Base-by-base conservation (phyloP, 2,113 vertebrate genomes). In the Proterorhinus semilunaris region DNA sequence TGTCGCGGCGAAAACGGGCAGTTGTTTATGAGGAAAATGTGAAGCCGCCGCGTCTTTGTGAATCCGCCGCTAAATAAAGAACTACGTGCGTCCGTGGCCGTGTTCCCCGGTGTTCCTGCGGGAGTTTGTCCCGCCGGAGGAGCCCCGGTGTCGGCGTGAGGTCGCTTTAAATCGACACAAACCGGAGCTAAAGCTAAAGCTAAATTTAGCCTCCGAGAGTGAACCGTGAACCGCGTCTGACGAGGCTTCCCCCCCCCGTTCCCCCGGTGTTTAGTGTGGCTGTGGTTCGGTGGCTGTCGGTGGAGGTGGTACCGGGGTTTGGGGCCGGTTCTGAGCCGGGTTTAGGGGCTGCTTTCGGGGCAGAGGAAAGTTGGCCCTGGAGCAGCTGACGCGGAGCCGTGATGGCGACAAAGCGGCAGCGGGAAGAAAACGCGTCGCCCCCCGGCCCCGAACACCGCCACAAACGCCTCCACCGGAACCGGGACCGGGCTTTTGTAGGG, bases 11-110 rank as follows among this genome's bases (percentile, higher is more conserved):
- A 94, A 92, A 92, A 36, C 27, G 27, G 90, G 92, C 90, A 90
- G 86, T 87, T 78, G 87, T 92, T 90, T 89, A 78, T 84, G 86
- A 83, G 89, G 27, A 85, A 85, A 86, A 90, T 87, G 87, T 87
- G 83, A 81, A 85, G 76, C 75, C 78, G 54, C 78, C 80, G 75
- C 69, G 86, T 72, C 88, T 92, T 91, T 90, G 91, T 91, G 82
- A 84, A 86, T 58, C 63, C 67, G 62, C 65, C 64, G 5, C 46
- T 45, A 65, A 82, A 85, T 81, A 86, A 90, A 88, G 83, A 79
- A 87, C 86, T 79, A 82, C 83, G 76, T 72, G 54, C 21, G 7
- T 13, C 10, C 58, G 66, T 51, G 62, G 62, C 46, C 0, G 51
- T 2, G 62, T 48, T 11, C 5, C 1, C 7, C 6, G 42, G 3